Percentiles rank a stretch among this genome's conserved stretches.
Evolutionary conservation across 2,113 vertebrate genomes (phyloP).

Genomic region (Nematolebias whitei): DNA sequence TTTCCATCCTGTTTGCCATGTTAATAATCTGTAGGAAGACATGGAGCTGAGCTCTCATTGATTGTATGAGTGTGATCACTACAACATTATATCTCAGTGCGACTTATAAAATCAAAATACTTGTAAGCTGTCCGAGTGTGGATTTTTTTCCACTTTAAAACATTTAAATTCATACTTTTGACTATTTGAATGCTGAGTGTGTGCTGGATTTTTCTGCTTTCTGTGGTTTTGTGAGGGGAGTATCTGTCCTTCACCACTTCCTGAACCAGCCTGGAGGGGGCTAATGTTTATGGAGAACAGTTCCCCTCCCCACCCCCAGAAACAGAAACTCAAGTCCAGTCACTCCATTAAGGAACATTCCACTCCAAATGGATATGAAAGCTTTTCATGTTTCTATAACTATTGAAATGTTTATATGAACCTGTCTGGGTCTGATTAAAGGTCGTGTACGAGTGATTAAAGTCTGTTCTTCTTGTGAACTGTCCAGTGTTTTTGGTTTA

Average conservation of each 20-base stretch:
- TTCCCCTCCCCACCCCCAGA: slow-evolving; percentile 15
- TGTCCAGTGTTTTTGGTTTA: neutral
- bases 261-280: slow-evolving; percentile 57
- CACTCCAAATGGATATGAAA: slow-evolving; percentile 46
- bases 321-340: slow-evolving; percentile 45
- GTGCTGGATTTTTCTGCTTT: slow-evolving; percentile 24
- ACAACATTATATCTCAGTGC: neutral
- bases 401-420: slow-evolving; percentile 17
- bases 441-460: neutral
- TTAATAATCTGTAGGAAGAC: too few relatives aligned
- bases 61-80: neutral
- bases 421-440: slow-evolving; percentile 10
- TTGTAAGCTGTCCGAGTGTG: slow-evolving; percentile 1
- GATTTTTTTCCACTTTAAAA: neutral
- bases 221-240: slow-evolving; percentile 43
- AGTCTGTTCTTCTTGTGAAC: slow-evolving; percentile 2
- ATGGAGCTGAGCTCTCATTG: too few relatives aligned
- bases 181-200: slow-evolving; percentile 13
- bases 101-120: neutral
- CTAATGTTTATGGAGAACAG: slow-evolving; percentile 41
- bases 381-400: slow-evolving; percentile 18
- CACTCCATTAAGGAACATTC: slow-evolving; percentile 33
- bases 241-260: slow-evolving; percentile 66
- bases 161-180: neutral
- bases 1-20: neutral